phyloP scores from a whole-genome alignment of 2,797 vertebrate species.

The Martes flavigula region DNA sequence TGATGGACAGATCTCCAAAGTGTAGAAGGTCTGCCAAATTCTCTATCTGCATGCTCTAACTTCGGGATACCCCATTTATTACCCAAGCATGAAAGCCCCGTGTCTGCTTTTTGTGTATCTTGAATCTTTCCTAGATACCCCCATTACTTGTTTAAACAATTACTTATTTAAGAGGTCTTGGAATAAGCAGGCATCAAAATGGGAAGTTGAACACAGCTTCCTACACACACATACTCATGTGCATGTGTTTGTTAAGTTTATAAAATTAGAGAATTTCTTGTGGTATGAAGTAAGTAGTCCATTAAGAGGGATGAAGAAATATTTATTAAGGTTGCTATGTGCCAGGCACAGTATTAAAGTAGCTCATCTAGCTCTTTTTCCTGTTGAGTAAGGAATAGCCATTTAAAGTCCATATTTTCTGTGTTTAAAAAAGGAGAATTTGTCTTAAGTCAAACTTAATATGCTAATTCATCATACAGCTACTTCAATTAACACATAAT shows the following conservation, averaged over 20 bases:
- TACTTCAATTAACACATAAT: neutral
- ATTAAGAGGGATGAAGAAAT: conserved; percentile 29
- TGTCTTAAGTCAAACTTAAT: conserved; percentile 37
- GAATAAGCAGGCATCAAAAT: conserved; percentile 47
- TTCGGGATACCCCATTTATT: neutral
- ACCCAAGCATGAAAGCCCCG: neutral
- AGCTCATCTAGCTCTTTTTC: neutral
- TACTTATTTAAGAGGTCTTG: neutral
- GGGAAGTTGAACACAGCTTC: neutral
- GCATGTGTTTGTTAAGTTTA: neutral
- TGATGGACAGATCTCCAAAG: neutral
- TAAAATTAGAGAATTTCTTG: neutral
- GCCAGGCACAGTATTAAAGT: neutral
- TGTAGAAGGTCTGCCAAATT: neutral
- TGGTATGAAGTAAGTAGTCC: neutral
- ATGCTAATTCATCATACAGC: conserved; percentile 35
- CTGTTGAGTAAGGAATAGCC: neutral
- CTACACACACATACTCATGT: neutral
- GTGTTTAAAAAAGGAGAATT: conserved; percentile 6
- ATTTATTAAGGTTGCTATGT: neutral
- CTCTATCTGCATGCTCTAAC: neutral
- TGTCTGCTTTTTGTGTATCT: conserved; percentile 21
- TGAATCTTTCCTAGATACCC: neutral
- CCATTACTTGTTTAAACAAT: conserved; percentile 21
- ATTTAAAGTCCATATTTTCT: conserved; percentile 34